Evolutionary conservation across 2,113 vertebrate genomes (phyloP).

Genomic region (Notechis scutatus): DNA sequence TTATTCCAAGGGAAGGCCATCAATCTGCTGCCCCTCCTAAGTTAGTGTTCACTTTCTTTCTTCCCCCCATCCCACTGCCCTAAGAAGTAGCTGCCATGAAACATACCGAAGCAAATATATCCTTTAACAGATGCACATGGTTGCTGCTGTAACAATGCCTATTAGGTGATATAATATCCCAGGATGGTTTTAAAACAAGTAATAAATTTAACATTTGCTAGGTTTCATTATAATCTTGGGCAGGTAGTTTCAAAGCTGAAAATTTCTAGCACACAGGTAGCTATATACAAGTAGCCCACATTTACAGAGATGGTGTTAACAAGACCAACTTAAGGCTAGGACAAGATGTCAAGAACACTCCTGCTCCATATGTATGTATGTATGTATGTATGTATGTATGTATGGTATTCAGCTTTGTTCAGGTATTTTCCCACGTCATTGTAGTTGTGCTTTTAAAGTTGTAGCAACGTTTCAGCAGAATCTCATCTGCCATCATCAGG

Average conservation of each 20-base stretch:
- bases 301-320: neutral
- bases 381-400: no score
- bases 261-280: conserved; percentile 10
- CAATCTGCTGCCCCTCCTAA: conserved; percentile 67
- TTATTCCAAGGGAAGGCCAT: conserved; percentile 53
- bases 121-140: conserved; percentile 67
- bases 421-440: no score
- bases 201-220: conserved; percentile 64
- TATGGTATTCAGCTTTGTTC: no score
- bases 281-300: neutral
- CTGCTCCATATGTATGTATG: neutral
- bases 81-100: conserved; percentile 64
- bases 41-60: conserved; percentile 57
- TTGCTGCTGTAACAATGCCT: conserved; percentile 64
- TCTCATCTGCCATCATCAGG: no score
- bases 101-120: conserved; percentile 68
- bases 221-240: conserved; percentile 56
- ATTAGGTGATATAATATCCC: conserved; percentile 64
- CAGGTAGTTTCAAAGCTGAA: conserved; percentile 50
- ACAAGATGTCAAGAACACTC: neutral
- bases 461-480: no score
- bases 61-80: conserved; percentile 10
- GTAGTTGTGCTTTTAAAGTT: no score
- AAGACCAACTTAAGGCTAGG: neutral
- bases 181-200: conserved; percentile 57